A percentile compares a stretch with the other conserved stretches of the same genome.
Evolutionary conservation across 2,888 invertebrate genomes (phyloP).

Genomic region (Apamea monoglypha): DNA sequence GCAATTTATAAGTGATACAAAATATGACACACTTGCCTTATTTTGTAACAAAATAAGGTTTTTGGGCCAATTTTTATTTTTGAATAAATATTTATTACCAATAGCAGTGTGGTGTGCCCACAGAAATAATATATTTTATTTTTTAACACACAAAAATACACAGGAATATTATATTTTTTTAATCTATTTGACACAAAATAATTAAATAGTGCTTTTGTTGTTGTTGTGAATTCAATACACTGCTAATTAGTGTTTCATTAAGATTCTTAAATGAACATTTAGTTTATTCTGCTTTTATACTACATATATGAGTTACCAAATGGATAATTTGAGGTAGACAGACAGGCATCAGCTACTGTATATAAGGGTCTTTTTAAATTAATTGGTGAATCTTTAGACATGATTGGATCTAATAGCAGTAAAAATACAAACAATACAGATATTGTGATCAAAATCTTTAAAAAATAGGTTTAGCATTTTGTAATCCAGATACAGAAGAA

Average conservation of each 20-base stretch:
- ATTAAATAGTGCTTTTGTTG: not conserved
- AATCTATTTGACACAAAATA: not conserved
- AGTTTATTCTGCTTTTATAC: not conserved
- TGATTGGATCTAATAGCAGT: not conserved
- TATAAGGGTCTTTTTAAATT: not conserved
- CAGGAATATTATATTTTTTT: not conserved
- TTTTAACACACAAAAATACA: too few species aligned
- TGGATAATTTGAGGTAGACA: not conserved
- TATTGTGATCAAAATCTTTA: not conserved
- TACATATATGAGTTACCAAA: not conserved
- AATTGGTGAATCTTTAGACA: not conserved
- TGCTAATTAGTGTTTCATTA: not conserved
- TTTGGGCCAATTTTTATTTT: not conserved
- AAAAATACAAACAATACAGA: not conserved
- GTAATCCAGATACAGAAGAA: not conserved
- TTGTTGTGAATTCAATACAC: conserved; percentile 2
- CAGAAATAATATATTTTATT: not conserved
- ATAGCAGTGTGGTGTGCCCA: not conserved
- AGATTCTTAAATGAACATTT: not conserved
- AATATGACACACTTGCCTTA: not conserved
- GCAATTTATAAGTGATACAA: not conserved
- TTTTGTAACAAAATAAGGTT: not conserved
- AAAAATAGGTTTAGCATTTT: not conserved
- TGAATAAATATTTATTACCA: not conserved
- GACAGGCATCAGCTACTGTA: too few species aligned